Evolutionary conservation across 2,888 invertebrate species (phyloP), one percentile per base, ranked within the genome.

Genomic region (Tridacna crocea): DNA sequence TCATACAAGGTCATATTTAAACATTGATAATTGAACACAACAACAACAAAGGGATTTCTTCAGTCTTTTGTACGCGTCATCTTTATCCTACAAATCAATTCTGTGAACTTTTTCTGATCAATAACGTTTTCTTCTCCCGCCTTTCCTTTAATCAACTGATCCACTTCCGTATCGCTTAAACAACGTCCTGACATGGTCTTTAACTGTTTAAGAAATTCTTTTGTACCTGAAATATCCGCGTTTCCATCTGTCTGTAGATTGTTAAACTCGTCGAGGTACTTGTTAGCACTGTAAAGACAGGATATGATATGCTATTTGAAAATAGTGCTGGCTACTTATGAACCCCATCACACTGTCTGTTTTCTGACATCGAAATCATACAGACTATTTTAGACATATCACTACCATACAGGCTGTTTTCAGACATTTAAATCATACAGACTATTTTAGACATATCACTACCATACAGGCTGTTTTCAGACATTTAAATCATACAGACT

Each of bases 41-140:
- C 36, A n/a, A n/a, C 36, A 36, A 36, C 2, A 36, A 36, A 36
- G n/a, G 36, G 36, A 36, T 36, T 36, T 36, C 36, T 36, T 36
- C 36, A 36, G 36, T 70, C 26, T 70, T 75, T 84, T n/a, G 77
- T 24, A 47, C 85, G 60, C 22, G 75, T 90, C 55, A 92, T 77
- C 77, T 91, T 92, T 15, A 93, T 83, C 55, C 92, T 83, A 58
- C 90, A 89, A 46, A 93, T 83, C 26, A 93, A 83, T 84, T 91
- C 90, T 46, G 92, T 90, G 80, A 93, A 93, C 68, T 91, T 90
- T 36, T 88, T 90, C 61, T 91, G 78, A 80, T 93, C 92, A 24
- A 93, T 91, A 36, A 75, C 82, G 74, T 90, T 90, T 26, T 92
- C 91, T 48, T 89, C 88, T 0, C 91, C 88, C 22, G 91, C 89